Conservation (phyloP, 2,888 invertebrate species). For the Spilarctia lutea region DNA sequence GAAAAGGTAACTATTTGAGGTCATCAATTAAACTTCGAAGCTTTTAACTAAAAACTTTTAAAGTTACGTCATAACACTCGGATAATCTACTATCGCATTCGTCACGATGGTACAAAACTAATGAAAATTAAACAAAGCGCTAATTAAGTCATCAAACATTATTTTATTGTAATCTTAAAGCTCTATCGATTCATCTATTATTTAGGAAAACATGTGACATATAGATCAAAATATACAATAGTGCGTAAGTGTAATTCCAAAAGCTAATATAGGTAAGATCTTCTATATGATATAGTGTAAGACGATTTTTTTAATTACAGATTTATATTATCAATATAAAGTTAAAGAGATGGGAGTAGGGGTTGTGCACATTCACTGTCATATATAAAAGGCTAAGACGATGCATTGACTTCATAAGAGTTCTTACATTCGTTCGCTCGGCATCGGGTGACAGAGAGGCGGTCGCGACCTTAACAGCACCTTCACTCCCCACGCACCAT, state of each 20-base stretch:
- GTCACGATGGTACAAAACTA: background rate
- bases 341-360: conserved; percentile 67
- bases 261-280: conserved; percentile 19
- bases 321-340: conserved; percentile 58
- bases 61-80: background rate
- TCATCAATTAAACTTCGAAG: conserved; percentile 5
- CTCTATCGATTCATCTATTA: background rate
- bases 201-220: background rate
- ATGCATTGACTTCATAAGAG: conserved; percentile 62
- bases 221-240: conserved; percentile 4
- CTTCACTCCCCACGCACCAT: conserved; percentile 68
- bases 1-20: background rate
- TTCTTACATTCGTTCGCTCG: conserved; percentile 60
- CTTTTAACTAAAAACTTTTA: background rate
- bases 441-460: conserved; percentile 59
- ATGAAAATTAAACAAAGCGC: background rate
- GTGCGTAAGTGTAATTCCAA: conserved; percentile 21
- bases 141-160: background rate
- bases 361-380: conserved; percentile 78
- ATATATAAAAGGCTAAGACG: conserved; percentile 78
- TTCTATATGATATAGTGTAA: conserved; percentile 18
- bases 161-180: background rate
- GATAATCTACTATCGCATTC: background rate
- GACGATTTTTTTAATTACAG: conserved; percentile 48
- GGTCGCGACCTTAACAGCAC: conserved; percentile 52